phyloP scores from a whole-genome alignment of 2,113 vertebrate genomes.

The Aix galericulata region DNA sequence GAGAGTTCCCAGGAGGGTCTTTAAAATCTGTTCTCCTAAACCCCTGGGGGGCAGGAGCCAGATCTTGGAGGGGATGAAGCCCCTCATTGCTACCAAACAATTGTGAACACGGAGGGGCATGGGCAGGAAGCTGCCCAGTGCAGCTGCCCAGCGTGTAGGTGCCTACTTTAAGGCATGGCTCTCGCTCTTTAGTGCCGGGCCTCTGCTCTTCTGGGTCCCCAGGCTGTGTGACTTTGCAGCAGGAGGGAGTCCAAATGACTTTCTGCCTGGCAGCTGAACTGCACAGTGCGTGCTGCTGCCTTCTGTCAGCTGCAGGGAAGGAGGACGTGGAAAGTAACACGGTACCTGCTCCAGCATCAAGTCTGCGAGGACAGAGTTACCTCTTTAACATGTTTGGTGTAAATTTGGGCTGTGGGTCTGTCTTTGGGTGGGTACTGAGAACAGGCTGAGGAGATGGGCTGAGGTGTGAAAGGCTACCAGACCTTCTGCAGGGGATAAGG shows the following conservation, averaged over 20 bases:
- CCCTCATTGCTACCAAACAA: background rate
- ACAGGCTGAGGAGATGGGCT: background rate
- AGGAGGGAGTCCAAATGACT: background rate
- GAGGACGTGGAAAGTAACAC: background rate
- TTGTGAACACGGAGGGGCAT: background rate
- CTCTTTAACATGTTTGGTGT: background rate
- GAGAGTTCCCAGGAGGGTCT: constrained; percentile 58
- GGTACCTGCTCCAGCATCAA: background rate
- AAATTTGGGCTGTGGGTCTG: background rate
- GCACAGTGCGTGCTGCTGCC: background rate
- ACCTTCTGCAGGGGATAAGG: background rate
- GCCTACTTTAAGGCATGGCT: background rate
- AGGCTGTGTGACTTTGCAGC: background rate
- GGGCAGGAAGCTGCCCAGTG: background rate
- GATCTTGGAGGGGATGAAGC: constrained; percentile 10
- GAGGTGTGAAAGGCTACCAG: background rate
- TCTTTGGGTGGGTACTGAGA: background rate
- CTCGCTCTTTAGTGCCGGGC: background rate
- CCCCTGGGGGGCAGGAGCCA: constrained; percentile 9
- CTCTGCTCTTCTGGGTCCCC: background rate
- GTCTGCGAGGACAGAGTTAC: background rate
- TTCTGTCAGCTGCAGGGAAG: background rate
- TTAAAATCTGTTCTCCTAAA: constrained; percentile 61
- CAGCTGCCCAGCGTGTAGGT: background rate
- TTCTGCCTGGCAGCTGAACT: background rate